Evolutionary conservation across 1,140 invertebrate species (phyloP), one percentile per base, ranked within the genome.

Genomic region (Drosophila leontia): DNA sequence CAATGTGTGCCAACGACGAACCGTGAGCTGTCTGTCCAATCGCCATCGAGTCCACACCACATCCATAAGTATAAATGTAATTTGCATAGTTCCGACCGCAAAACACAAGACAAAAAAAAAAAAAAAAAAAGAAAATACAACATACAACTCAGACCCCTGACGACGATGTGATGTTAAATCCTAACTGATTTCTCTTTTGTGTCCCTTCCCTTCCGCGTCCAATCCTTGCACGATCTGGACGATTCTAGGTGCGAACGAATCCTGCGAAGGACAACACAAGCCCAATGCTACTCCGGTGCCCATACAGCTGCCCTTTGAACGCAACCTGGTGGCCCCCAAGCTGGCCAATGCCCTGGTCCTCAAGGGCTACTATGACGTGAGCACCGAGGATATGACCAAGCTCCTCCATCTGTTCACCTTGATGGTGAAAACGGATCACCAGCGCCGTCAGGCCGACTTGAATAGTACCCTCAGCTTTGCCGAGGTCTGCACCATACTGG

Each of bases 301-400:
- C 9, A 39, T 51, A 19, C 64, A 78, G 37, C 57, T 92, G 37
- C 91, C 91, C 12, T 91, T 82, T 32, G 91, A 92, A 26, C 65
- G 91, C 1, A 83, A 92, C 45, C 6, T 90, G 44, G 96, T 97
- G 69, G 96, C 96, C 12, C 94, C 95, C 84, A 96, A 97, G 92
- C 95, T 97, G 82, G 96, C 97, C 1, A 95, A 94, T 29, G 96
- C 96, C 9, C 92, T 97, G 41, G 93, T 97, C 2, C 94, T 95
- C 8, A 96, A 97, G 93, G 97, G 96, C 41, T 95, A 96, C 91
- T 96, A 95, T 0, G 95, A 97, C 92, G 95, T 97, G 2, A 95
- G 95, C 4, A 95, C 96, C 55, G 95, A 95, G 47, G 96, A 97
- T 85, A 92, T 97, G 48, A 96, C 96, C 87, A 95, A 95, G 53